These are phyloP conservation scores for Atlantisia rogersi DNA, from an alignment of 2,113 vertebrate genomes.

Conservation along the genomic window DNA sequence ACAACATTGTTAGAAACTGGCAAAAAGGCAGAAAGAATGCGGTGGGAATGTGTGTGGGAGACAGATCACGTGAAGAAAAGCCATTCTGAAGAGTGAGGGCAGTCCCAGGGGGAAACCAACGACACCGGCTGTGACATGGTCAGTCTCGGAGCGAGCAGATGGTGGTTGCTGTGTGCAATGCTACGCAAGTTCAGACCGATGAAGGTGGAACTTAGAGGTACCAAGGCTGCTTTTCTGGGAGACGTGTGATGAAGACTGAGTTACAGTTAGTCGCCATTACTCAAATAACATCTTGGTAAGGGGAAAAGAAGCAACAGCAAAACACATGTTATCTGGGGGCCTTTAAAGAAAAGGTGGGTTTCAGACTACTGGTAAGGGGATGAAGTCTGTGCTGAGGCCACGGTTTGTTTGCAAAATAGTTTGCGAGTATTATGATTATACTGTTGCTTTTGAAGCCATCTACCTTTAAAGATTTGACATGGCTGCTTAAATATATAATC, in stretches of 20 bases:
- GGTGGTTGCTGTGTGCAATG: not conserved
- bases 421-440: slow-evolving; percentile 15
- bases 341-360: slow-evolving; percentile 40
- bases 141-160: not conserved
- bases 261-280: slow-evolving; percentile 13
- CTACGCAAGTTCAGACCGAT: not conserved
- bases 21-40: slow-evolving; percentile 13
- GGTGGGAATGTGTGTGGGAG: not conserved
- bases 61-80: not conserved
- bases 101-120: slow-evolving; percentile 34
- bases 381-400: slow-evolving; percentile 54
- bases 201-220: not conserved
- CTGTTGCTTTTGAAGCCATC: slow-evolving; percentile 40
- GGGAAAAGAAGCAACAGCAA: slow-evolving; percentile 22
- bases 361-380: slow-evolving; percentile 17
- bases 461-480: slow-evolving; percentile 62
- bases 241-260: not conserved
- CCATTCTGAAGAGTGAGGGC: not conserved
- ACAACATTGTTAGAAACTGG: not conserved
- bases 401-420: slow-evolving; percentile 25
- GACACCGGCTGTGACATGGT: not conserved
- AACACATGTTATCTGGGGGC: not conserved
- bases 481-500: slow-evolving; percentile 65
- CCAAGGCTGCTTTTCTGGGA: slow-evolving; percentile 13
- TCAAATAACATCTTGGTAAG: slow-evolving; percentile 1